A percentile compares a stretch with the other conserved stretches of the same genome.
Evolutionary conservation across 2,113 vertebrate species (phyloP).

Genomic region (Pteropus alecto): DNA sequence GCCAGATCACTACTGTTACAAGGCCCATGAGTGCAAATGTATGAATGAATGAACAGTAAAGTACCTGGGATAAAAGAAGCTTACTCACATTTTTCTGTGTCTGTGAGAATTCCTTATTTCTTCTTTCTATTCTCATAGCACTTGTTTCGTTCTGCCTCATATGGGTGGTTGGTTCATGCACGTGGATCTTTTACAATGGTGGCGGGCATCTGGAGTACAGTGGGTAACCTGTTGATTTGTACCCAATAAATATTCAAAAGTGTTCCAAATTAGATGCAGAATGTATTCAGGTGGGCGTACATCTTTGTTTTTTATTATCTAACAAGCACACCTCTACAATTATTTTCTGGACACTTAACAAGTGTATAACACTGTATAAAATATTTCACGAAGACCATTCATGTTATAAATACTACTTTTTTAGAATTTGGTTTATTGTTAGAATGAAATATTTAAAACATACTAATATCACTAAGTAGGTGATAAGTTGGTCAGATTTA

Average conservation of each 20-base stretch:
- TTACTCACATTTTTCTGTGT: background rate
- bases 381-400: background rate
- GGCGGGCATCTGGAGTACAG: background rate
- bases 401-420: background rate
- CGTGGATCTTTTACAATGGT: background rate
- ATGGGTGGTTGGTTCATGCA: fast-evolving
- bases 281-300: background rate
- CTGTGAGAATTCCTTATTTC: background rate
- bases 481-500: background rate
- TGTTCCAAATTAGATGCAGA: background rate
- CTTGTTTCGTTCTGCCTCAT: background rate
- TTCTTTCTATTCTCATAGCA: background rate
- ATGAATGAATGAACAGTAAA: background rate
- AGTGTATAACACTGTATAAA: background rate
- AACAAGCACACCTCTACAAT: background rate
- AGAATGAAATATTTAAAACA: background rate
- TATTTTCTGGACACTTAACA: background rate
- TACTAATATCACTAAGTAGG: background rate
- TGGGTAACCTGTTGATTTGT: background rate
- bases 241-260: background rate
- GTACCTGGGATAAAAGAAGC: background rate
- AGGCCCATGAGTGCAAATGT: background rate
- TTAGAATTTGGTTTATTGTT: background rate
- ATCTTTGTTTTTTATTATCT: background rate
- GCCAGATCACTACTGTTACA: background rate